A percentile compares a stretch with the other conserved stretches of the same genome.
Conservation (phyloP, 1,140 invertebrate genomes). For the Octopus sinensis region DNA sequence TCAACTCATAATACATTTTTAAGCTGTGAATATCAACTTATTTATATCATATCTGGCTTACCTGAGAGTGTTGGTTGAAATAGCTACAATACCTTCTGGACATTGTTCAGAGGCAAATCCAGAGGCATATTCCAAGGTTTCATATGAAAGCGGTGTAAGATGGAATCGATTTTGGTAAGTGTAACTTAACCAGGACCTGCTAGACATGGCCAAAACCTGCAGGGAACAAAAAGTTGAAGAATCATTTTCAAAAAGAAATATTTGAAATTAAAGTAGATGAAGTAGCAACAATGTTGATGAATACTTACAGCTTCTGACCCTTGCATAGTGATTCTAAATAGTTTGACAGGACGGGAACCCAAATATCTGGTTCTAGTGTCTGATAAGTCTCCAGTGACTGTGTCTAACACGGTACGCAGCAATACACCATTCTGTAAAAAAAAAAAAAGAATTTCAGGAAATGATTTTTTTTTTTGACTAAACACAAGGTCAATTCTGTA, state of each 20-base stretch:
- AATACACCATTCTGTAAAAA: constrained; percentile 86
- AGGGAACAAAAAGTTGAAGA: constrained; percentile 23
- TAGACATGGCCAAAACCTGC: constrained; percentile 90
- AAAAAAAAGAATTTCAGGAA: constrained; percentile 10
- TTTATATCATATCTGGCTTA: constrained; percentile 25
- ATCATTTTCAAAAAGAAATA: not conserved
- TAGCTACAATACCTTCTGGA: constrained; percentile 98
- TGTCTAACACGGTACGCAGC: constrained; percentile 90
- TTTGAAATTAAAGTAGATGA: no score
- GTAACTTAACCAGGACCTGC: constrained; percentile 96
- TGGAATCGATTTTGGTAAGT: constrained; percentile 92
- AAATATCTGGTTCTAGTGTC: constrained; percentile 95
- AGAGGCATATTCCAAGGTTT: constrained; percentile 94
- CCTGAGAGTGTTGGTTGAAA: constrained; percentile 93
- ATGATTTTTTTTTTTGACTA: no score
- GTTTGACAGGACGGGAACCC: constrained; percentile 90
- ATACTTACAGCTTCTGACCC: constrained; percentile 82
- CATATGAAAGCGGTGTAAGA: constrained; percentile 92
- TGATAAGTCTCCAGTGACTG: constrained; percentile 92
- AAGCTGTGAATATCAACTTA: no score
- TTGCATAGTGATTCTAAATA: constrained; percentile 93
- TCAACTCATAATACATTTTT: no score
- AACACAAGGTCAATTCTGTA: no score
- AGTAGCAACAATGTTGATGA: no score
- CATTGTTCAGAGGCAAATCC: constrained; percentile 98